Evolutionary conservation across 2,113 vertebrate genomes (phyloP).

Genomic region (pig (Sus scrofa)): T2T-Sscrofa CM000819.6:101290001-101290500

Average conservation of each 20-base stretch:
- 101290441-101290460: neutral
- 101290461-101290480: neutral
- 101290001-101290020: neutral
- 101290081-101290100: neutral
- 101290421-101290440: neutral
- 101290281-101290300: neutral
- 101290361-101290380: neutral
- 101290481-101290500: neutral
- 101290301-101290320: neutral
- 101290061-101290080: neutral
- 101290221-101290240: neutral
- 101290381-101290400: neutral
- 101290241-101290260: neutral
- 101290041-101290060: neutral
- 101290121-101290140: neutral
- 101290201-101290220: neutral
- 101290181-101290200: neutral
- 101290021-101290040: neutral
- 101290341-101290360: neutral
- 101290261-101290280: neutral
- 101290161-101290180: neutral
- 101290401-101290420: neutral
- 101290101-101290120: neutral
- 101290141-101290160: neutral
- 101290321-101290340: neutral